These are phyloP conservation scores for Megaptera novaeangliae DNA, from an alignment of 2,113 vertebrate species.

Conservation along the genomic window DNA sequence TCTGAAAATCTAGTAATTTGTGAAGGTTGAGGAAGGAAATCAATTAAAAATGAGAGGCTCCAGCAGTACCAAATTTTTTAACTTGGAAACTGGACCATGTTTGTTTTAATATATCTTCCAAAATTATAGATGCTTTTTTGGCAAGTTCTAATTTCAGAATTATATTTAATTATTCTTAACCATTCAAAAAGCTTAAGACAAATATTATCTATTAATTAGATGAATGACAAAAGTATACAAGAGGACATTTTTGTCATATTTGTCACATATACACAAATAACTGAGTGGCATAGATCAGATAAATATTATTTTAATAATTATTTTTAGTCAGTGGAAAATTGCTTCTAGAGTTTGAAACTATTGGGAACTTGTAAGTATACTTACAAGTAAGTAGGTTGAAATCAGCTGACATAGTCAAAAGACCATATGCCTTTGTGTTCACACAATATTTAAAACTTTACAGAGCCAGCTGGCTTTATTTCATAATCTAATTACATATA, in stretches of 20 bases:
- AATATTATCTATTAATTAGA: neutral
- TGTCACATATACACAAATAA: neutral
- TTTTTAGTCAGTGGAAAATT: neutral
- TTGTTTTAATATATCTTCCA: neutral
- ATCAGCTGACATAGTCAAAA: conserved; percentile 10
- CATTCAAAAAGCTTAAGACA: neutral
- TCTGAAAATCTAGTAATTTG: neutral
- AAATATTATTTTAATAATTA: neutral
- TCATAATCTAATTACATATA: conserved; percentile 41
- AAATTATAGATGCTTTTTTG: neutral
- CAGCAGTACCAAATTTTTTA: neutral
- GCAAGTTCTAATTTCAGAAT: neutral
- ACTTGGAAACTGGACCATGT: neutral
- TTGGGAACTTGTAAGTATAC: neutral
- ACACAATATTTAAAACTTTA: conserved; percentile 10
- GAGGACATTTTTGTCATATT: neutral
- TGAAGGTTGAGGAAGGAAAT: neutral
- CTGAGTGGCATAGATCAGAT: neutral
- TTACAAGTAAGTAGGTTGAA: neutral
- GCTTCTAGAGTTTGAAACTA: neutral
- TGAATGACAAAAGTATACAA: neutral
- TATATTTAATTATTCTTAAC: neutral
- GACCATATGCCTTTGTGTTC: neutral
- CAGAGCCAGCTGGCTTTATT: conserved; percentile 39
- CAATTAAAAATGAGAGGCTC: neutral